Evolutionary conservation across 1,140 invertebrate genomes (phyloP), one percentile per base, ranked within the genome.

Genomic region (Parasteatoda tepidariorum): DNA sequence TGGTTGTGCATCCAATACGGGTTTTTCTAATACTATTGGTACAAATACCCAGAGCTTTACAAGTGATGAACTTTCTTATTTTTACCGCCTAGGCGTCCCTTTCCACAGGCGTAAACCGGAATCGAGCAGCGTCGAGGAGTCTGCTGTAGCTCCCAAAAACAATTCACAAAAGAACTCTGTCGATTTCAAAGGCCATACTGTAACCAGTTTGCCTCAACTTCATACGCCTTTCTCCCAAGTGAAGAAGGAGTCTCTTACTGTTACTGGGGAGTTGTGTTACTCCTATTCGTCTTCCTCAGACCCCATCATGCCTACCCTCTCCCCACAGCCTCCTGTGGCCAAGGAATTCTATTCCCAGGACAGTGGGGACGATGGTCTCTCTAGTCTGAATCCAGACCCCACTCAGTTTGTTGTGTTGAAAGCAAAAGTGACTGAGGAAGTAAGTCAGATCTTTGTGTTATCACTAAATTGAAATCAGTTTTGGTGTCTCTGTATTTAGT

Each of bases 281-380:
- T 73, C 68, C 26, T 38, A 48, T 30, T 31, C 61, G 59, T 84
- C 71, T 76, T 76, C 82, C 57, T 84, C 68, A 15, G 82, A 84
- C 22, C 82, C 82, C 22, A 26, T 64, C 28, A 84, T 84, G 82
- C 82, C 82, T 15, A 84, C 82, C 15, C 54, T 84, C 9, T 84
- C 82, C 6, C 82, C 82, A 24, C 82, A 84, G n/a, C 82, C 82
- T 34, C 82, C 82, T 68, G 73, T 83, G 34, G 54, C 73, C 9
- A 83, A 83, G 38, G 82, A 76, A 57, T 62, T 75, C 11, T 22
- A 33, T 4, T 24, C 7, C 4, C 18, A 30, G 62, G 15, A 33
- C 26, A 22, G 30, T 33, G 30, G 41, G 26, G 28, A 61, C 18
- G 22, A 28, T 18, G 62, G 61, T 24, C 41, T 61, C 22, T 70